Conservation (phyloP, 2,888 invertebrate genomes). For the Calameuta pallipes region DNA sequence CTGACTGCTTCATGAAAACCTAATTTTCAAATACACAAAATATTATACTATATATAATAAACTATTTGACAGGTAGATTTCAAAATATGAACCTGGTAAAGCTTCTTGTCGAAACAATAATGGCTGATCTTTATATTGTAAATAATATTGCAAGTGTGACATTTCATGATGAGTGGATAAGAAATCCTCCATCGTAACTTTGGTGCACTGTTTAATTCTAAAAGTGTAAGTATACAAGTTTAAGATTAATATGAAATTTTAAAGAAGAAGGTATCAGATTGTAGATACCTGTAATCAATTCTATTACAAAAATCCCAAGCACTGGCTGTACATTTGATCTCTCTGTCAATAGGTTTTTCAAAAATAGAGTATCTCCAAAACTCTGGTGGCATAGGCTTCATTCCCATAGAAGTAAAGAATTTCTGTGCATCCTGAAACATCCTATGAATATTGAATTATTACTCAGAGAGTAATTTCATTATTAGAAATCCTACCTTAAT, state of each 20-base stretch:
- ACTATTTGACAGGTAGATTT: not conserved
- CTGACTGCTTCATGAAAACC: slow-evolving; percentile 90
- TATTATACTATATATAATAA: not conserved
- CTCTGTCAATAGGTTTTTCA: slow-evolving; percentile 78
- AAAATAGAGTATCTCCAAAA: slow-evolving; percentile 89
- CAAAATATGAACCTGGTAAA: slow-evolving; percentile 75
- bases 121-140: slow-evolving; percentile 82
- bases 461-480: slow-evolving; percentile 4
- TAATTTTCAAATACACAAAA: slow-evolving; percentile 47
- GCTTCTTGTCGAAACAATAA: slow-evolving; percentile 83
- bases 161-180: slow-evolving; percentile 86
- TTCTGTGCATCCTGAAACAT: slow-evolving; percentile 88
- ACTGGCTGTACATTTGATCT: slow-evolving; percentile 79
- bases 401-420: slow-evolving; percentile 83
- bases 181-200: slow-evolving; percentile 81
- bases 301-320: slow-evolving; percentile 91
- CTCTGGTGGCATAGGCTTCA: slow-evolving; percentile 83
- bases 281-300: slow-evolving; percentile 79
- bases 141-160: slow-evolving; percentile 85
- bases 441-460: slow-evolving; percentile 61
- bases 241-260: slow-evolving; percentile 1
- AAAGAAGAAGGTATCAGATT: slow-evolving; percentile 10
- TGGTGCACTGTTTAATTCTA: slow-evolving; percentile 87
- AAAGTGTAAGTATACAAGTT: slow-evolving; percentile 29
- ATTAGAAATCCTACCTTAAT: slow-evolving; percentile 69